Conservation (phyloP, 2,797 vertebrate genomes). For the Cossypha heuglini region DNA sequence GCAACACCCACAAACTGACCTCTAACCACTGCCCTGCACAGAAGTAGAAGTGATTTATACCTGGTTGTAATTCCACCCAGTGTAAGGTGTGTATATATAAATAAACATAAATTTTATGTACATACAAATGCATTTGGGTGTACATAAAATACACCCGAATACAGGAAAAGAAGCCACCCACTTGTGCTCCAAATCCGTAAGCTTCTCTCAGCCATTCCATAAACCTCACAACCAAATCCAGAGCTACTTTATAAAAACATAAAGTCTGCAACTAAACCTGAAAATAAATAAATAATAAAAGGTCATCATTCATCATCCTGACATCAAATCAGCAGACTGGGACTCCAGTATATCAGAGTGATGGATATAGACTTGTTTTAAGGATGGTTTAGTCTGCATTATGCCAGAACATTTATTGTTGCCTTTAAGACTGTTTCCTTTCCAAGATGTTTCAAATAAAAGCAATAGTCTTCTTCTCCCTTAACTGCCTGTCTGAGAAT, state of each 20-base stretch:
- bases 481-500: background rate
- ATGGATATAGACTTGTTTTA: conserved; percentile 55
- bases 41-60: background rate
- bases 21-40: background rate
- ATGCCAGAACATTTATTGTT: conserved; percentile 17
- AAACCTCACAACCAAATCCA: background rate
- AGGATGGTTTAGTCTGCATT: conserved; percentile 48
- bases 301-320: conserved; percentile 60
- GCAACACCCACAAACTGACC: background rate
- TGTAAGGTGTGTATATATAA: background rate
- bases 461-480: background rate
- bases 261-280: conserved; percentile 45
- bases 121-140: background rate
- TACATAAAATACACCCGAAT: background rate
- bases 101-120: background rate
- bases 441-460: background rate
- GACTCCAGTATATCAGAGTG: conserved; percentile 50
- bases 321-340: conserved; percentile 62
- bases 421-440: conserved; percentile 19
- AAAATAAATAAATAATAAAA: conserved; percentile 59
- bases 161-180: background rate
- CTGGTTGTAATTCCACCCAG: background rate
- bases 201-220: background rate
- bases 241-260: conserved; percentile 20
- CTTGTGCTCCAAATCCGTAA: background rate